A percentile compares a stretch with the other conserved stretches of the same genome.
Conservation (phyloP, 2,113 vertebrate species). For the Triplophysa tibetana region DNA sequence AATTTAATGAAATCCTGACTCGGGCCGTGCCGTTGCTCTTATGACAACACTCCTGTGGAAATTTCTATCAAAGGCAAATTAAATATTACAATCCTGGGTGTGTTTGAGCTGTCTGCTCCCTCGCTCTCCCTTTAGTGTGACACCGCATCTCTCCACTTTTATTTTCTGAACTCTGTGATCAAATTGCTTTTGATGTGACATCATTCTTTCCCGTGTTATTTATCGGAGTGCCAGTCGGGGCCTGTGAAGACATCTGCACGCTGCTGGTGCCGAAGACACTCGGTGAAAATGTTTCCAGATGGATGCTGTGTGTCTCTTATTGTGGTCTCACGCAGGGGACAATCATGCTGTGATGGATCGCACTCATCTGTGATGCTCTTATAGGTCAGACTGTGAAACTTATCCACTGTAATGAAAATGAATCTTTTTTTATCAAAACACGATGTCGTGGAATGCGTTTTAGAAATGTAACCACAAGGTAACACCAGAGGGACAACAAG, state of each 20-base stretch:
- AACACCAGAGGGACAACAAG: background rate
- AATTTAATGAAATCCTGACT: background rate
- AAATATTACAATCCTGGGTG: conserved; percentile 30
- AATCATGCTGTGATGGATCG: background rate
- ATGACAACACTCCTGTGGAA: conserved; percentile 6
- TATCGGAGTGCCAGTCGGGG: conserved; percentile 7
- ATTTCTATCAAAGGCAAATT: conserved; percentile 16
- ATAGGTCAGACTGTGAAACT: background rate
- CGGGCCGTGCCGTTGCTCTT: background rate
- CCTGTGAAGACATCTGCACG: background rate
- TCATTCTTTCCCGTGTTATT: conserved; percentile 19
- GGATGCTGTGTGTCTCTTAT: background rate
- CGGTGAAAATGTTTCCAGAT: background rate
- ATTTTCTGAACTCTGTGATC: conserved; percentile 29
- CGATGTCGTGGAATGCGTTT: background rate
- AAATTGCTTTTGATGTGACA: conserved; percentile 50
- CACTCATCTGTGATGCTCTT: background rate
- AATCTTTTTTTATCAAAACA: background rate
- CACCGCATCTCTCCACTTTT: conserved; percentile 21
- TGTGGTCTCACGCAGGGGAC: conserved; percentile 15
- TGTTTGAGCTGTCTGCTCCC: conserved; percentile 27
- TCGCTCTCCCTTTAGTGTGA: conserved; percentile 21
- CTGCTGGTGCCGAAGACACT: background rate
- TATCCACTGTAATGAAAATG: conserved; percentile 4
- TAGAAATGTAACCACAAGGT: background rate